Evolutionary conservation across 2,888 invertebrate genomes (phyloP), one percentile per base, ranked within the genome.

Genomic region (Lasioglossum malachurum): DNA sequence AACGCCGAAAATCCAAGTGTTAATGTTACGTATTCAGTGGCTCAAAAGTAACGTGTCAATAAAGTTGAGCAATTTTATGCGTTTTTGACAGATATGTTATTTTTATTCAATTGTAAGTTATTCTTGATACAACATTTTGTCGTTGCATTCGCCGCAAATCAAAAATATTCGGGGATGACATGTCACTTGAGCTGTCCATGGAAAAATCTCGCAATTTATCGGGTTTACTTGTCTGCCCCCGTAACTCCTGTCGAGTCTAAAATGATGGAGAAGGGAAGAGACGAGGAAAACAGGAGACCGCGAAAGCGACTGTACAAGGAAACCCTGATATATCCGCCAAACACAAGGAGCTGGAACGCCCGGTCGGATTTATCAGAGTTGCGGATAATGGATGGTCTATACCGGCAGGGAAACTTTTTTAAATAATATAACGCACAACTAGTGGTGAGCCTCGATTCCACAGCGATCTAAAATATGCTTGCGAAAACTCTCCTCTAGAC

Each of bases 281-380:
- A 80, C 85, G 83, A 64, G 82, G 78, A 80, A 73, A 69, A 83
- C 87, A 75, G 67, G 77, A 78, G 78, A 83, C 71, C 76, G 78
- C 78, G 84, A 35, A 64, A 46, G 80, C 38, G 71, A 74, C 72
- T 73, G 67, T 80, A 81, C 82, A 88, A 89, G 86, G 87, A 91
- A 92, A 86, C 90, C 88, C 87, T 94, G 94, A 94, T 94, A 94
- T 93, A 94, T 94, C 94, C 93, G 91, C 93, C 94, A 94, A 94
- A 94, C 94, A 94, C 93, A 92, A 93, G 91, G 88, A 88, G 89
- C 88, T 82, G 76, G 82, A 87, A 88, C 91, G 88, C 87, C 89
- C 82, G 86, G 87, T 84, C 89, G 93, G 94, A 94, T 94, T 94
- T 94, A 94, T 94, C 94, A 93, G 87, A 91, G 91, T 91, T 89